Percentiles rank a stretch among this genome's conserved stretches.
Conservation (phyloP, 1,140 invertebrate genomes). For the Lysiphlebus fabarum region DNA sequence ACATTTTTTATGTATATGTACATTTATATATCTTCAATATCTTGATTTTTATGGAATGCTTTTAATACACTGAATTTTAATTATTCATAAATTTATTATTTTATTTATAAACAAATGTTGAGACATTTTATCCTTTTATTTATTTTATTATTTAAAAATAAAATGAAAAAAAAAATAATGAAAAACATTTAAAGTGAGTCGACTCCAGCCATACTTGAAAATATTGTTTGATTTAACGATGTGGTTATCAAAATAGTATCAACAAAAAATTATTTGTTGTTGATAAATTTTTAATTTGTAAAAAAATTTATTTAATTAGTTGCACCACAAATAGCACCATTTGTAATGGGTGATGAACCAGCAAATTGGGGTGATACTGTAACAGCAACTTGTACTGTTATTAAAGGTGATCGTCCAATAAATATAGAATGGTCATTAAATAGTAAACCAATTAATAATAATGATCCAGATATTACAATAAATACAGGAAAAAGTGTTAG, state of each 20-base stretch:
- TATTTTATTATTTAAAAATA: too few species aligned
- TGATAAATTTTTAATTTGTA: too few species aligned
- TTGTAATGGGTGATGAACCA: conserved; percentile 63
- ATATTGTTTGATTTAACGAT: too few species aligned
- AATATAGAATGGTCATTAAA: conserved; percentile 65
- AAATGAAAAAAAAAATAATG: too few species aligned
- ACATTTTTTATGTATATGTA: too few species aligned
- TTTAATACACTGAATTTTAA: conserved; percentile 3
- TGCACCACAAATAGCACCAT: conserved; percentile 62
- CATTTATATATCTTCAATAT: too few species aligned
- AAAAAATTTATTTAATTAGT: conserved; percentile 44
- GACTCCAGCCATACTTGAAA: too few species aligned
- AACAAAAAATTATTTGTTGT: too few species aligned
- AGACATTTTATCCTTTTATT: too few species aligned
- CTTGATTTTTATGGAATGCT: too few species aligned
- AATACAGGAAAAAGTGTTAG: conserved; percentile 67
- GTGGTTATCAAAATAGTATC: background rate
- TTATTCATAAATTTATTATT: background rate
- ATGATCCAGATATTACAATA: conserved; percentile 64
- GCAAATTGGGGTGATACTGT: conserved; percentile 67
- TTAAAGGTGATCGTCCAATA: conserved; percentile 69
- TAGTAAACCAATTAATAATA: conserved; percentile 50
- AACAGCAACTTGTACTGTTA: conserved; percentile 66
- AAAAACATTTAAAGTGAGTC: too few species aligned
- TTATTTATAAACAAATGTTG: background rate